Evolutionary conservation across 2,797 vertebrate genomes (phyloP).

Genomic region (Rhinichthys osculus): DNA sequence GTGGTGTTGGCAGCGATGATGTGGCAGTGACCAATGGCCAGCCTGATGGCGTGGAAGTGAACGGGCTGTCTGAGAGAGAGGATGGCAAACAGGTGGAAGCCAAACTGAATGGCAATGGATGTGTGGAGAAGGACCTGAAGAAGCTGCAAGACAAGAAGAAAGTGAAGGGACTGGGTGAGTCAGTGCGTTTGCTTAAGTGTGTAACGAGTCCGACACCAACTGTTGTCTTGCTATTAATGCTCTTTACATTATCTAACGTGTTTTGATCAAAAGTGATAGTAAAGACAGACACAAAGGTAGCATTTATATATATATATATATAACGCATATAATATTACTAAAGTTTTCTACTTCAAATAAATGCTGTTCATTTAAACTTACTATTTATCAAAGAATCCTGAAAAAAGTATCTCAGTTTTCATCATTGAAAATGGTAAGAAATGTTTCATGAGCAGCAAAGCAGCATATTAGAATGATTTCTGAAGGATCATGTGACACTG

Average conservation of each 20-base stretch:
- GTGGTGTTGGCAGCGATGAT: conserved; percentile 75
- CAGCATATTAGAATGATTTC: not conserved
- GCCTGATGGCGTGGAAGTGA: conserved; percentile 80
- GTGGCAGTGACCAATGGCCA: conserved; percentile 81
- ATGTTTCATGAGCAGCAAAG: not conserved
- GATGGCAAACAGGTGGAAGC: conserved; percentile 75
- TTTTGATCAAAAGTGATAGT: not conserved
- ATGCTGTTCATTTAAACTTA: not conserved
- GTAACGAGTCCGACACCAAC: not conserved
- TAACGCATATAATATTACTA: not conserved
- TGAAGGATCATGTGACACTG: not conserved
- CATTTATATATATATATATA: no score
- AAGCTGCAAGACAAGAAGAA: conserved; percentile 94
- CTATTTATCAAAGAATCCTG: not conserved
- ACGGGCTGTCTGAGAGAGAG: conserved; percentile 83
- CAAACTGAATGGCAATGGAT: conserved; percentile 77
- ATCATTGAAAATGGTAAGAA: not conserved
- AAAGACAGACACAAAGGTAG: not conserved
- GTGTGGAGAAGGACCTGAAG: conserved; percentile 85
- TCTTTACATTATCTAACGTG: not conserved
- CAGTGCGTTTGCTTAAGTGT: not conserved
- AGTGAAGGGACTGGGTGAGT: conserved; percentile 92
- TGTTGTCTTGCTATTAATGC: not conserved
- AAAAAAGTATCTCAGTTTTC: not conserved
- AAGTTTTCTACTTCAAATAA: not conserved